Evolutionary conservation across 2,113 vertebrate genomes (phyloP).

Genomic region (Regulus satrapa): DNA sequence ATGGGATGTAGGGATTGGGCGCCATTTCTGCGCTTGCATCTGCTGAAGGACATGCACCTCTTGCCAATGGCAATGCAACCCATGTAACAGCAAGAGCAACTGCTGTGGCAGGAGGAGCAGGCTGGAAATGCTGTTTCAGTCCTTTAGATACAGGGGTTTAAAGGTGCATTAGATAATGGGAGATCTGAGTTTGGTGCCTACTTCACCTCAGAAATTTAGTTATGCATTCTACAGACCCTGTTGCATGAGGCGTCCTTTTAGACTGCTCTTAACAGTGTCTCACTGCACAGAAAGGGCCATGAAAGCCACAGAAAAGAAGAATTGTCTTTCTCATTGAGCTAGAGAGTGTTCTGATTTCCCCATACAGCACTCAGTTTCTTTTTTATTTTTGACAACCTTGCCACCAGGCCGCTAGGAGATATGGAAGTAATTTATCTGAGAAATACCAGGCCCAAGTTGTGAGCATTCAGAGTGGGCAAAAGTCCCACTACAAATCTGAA

Average conservation of each 20-base stretch:
- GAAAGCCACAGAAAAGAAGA: background rate
- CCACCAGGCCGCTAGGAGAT: background rate
- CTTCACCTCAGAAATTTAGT: background rate
- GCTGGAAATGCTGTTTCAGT: background rate
- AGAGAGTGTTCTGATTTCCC: background rate
- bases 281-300: rapidly evolving
- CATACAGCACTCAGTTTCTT: background rate
- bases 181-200: background rate
- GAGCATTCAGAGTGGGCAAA: background rate
- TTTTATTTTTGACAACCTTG: background rate
- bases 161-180: background rate
- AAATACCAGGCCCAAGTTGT: background rate
- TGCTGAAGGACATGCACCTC: background rate
- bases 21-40: background rate
- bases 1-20: background rate
- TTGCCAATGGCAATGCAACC: background rate
- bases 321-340: background rate
- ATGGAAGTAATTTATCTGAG: background rate
- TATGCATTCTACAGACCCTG: background rate
- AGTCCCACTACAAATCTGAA: background rate
- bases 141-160: background rate
- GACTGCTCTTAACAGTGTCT: background rate
- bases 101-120: background rate
- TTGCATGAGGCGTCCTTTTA: background rate
- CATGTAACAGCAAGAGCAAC: rapidly evolving